Conservation (phyloP, 2,888 invertebrate species). For the Tineola bisselliella region DNA sequence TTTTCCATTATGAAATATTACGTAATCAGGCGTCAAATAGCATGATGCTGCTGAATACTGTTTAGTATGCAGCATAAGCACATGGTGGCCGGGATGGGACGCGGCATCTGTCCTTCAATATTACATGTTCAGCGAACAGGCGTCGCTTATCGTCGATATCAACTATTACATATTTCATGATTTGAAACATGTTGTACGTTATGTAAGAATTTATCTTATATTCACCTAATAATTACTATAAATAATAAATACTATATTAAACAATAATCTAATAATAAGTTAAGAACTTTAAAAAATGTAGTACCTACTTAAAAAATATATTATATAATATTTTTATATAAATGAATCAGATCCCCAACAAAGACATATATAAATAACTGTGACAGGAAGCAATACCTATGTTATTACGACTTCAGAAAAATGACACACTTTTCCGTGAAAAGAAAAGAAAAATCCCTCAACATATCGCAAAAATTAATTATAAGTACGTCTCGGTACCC, state of each 20-base stretch:
- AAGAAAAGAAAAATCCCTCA: background rate
- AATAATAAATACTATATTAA: too few species aligned
- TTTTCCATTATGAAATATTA: too few species aligned
- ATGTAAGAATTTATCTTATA: too few species aligned
- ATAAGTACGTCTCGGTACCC: too few species aligned
- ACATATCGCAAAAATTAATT: too few species aligned
- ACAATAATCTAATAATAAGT: too few species aligned
- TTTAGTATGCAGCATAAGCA: conserved; percentile 18
- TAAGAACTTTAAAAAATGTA: too few species aligned
- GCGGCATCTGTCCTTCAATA: conserved; percentile 18
- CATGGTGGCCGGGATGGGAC: conserved; percentile 14
- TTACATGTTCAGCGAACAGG: conserved; percentile 10
- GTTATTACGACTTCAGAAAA: background rate
- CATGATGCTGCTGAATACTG: background rate
- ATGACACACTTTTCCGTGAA: background rate
- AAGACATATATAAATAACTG: too few species aligned
- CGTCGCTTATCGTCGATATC: conserved; percentile 19
- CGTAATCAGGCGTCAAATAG: background rate
- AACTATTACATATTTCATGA: conserved; percentile 22
- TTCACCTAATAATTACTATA: too few species aligned
- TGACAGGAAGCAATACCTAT: background rate
- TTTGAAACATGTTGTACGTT: background rate
- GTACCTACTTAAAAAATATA: too few species aligned
- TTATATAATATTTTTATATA: too few species aligned
- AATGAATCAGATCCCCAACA: too few species aligned